Evolutionary conservation across 2,888 invertebrate genomes (phyloP), one percentile per base, ranked within the genome.

Genomic region (Strigamia transsilvanica): DNA sequence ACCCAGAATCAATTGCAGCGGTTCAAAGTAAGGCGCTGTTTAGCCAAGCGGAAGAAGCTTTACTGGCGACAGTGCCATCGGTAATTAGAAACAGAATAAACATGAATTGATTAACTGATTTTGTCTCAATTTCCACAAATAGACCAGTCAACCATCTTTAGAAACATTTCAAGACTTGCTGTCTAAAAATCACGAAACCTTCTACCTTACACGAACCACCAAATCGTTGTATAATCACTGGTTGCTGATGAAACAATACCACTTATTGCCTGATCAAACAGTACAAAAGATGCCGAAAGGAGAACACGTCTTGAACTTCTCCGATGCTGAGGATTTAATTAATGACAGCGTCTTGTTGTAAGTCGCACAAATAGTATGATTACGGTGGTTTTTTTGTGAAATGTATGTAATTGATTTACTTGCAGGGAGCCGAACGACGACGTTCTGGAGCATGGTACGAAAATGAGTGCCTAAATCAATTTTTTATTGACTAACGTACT

Each of bases 171-270:
- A 96, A 88, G 94, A 94, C 84, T 89, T 98, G 27, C 88, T 98
- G 73, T 92, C 93, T 79, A 92, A 94, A 86, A 93, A 98, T 88
- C 93, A 95, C 0, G 93, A 94, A 80, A 90, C 93, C 1, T 98
- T 99, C 88, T 95, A 96, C 87, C 92, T 93, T 3, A 93, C 94
- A 0, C 91, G 99, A 84, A 97, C 96, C 0, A 92, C 97, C 0
- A 95, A 94, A 87, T 90, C 94, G 0, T 89, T 99, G 56, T 91
- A 93, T 87, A 92, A 92, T 81, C 98, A 99, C 87, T 99, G 99
- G 98, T 93, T 94, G 85, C 90, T 96, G 41, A 91, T 99, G 89
- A 96, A 95, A 87, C 95, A 97, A 87, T 97, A 97, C 88, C 94
- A 94, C 86, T 89, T 99, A 42, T 89, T 99, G 82, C 94, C 95